Evolutionary conservation across 1,140 invertebrate genomes (phyloP).

Genomic region (Scaptodrosophila lebanonensis): DNA sequence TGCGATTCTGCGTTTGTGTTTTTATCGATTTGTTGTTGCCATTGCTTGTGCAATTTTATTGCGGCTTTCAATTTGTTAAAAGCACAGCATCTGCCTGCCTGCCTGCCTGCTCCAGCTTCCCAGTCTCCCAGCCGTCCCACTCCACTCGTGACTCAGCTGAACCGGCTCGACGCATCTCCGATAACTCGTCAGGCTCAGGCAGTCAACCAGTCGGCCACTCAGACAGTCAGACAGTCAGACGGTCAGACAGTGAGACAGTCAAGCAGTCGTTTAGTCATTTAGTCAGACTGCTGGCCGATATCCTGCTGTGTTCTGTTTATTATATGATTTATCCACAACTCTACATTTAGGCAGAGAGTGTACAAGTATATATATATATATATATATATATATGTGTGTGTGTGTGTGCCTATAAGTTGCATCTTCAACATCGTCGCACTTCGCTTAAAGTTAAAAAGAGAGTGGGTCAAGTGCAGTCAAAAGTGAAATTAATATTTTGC

Average conservation of each 20-base stretch:
- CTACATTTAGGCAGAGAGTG: too few species aligned
- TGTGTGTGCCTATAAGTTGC: slow-evolving; percentile 4
- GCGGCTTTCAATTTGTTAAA: slow-evolving; percentile 50
- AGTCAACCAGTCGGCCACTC: too few species aligned
- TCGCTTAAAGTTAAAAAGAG: slow-evolving; percentile 49
- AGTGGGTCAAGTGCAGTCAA: slow-evolving; percentile 73
- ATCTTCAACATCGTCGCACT: slow-evolving; percentile 24
- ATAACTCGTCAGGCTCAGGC: too few species aligned
- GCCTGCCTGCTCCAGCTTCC: too few species aligned
- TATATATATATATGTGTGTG: too few species aligned
- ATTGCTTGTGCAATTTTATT: slow-evolving; percentile 45
- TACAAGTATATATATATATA: too few species aligned
- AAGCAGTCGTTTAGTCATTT: too few species aligned
- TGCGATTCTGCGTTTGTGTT: too few species aligned
- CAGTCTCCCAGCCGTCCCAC: too few species aligned
- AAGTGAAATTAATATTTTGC: slow-evolving; percentile 68
- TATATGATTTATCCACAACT: slow-evolving; percentile 59
- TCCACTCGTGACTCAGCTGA: slow-evolving; percentile 40
- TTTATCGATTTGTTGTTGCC: slow-evolving; percentile 43
- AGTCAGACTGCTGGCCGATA: slow-evolving; percentile 19
- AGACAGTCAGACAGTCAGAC: too few species aligned
- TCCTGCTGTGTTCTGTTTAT: slow-evolving; percentile 63
- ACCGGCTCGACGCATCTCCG: slow-evolving; percentile 38
- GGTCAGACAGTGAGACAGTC: too few species aligned
- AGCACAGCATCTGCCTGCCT: too few species aligned